Evolutionary conservation across 2,113 vertebrate species (phyloP), one percentile per base, ranked within the genome.

Genomic region (Sinocyclocheilus grahami): DNA sequence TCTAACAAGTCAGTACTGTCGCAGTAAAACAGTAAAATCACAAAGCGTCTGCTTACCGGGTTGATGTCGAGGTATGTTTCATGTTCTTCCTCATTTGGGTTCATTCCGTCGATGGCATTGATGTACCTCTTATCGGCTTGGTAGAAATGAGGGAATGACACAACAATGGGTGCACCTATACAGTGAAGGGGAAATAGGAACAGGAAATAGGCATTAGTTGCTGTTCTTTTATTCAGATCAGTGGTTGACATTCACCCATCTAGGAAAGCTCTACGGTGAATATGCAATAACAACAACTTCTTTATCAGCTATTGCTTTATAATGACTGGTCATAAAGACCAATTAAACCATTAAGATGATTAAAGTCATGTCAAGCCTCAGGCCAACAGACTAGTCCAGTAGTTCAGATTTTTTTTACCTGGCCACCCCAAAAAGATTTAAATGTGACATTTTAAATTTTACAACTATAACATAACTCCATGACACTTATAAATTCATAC

Each of bases 131-230:
- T 90, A 76, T 98, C 97, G 0, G 97, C 97, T 88, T 97, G 96
- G 92, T 99, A 99, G 88, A 99, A 99, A 92, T 99, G 98, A 10
- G 98, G 98, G 90, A 97, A 97, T 4, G 98, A 99, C 33, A 99
- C 94, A 85, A 99, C 93, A 85, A 99, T 97, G 2, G 98, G 98
- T 42, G 95, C 97, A 55, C 97, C 98, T 99, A 88, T 8, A 4
- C 62, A 67, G 67, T 30, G 20, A 87, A 83, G 16, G 27, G 84
- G 5, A 9, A 63, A 58, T 22, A 92, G 53, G 90, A 91, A 62
- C 65, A 92, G 58, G 89, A 91, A 62, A 72, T 14, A 14, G 8
- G 27, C 1, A 46, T 24, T 42, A 42, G 67, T 75, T 53, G 46
- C n/a, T 8, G 58, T 42, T 80, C 58, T 51, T 55, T 78, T 20